Evolutionary conservation across 2,888 invertebrate species (phyloP).

Genomic region (Epirrita christyi): DNA sequence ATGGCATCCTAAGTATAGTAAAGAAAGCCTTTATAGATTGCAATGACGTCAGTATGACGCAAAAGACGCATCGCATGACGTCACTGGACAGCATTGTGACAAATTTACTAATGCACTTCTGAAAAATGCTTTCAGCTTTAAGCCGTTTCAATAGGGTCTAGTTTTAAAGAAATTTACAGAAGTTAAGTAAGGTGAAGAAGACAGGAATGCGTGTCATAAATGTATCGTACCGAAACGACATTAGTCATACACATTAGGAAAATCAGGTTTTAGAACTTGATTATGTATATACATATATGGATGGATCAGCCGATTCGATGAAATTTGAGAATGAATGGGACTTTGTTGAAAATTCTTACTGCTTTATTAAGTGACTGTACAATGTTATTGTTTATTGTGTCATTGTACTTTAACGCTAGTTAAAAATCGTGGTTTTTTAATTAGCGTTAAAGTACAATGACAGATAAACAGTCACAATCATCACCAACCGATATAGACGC

Average conservation of each 20-base stretch:
- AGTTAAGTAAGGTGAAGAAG: background rate
- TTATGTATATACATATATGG: background rate
- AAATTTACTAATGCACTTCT: constrained; percentile 14
- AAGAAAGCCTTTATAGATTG: constrained; percentile 56
- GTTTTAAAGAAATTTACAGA: background rate
- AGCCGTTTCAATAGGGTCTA: constrained; percentile 8
- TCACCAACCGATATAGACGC: too few species aligned
- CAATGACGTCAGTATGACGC: constrained; percentile 69
- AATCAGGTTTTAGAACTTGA: constrained; percentile 14
- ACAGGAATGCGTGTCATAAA: constrained; percentile 26
- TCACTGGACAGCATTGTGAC: constrained; percentile 49
- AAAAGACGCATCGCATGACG: constrained; percentile 67
- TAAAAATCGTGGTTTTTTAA: too few species aligned
- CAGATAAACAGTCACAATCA: too few species aligned
- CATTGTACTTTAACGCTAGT: too few species aligned
- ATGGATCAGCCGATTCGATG: too few species aligned
- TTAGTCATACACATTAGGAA: constrained; percentile 33
- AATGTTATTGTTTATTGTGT: too few species aligned
- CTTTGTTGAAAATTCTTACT: background rate
- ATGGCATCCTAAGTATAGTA: constrained; percentile 30
- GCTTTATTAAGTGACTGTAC: too few species aligned
- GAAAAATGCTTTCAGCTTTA: constrained; percentile 13
- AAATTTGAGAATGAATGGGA: background rate
- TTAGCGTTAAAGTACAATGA: too few species aligned
- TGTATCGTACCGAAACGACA: constrained; percentile 22